Evolutionary conservation across 2,888 invertebrate genomes (phyloP).

Genomic region (Leucania comma): DNA sequence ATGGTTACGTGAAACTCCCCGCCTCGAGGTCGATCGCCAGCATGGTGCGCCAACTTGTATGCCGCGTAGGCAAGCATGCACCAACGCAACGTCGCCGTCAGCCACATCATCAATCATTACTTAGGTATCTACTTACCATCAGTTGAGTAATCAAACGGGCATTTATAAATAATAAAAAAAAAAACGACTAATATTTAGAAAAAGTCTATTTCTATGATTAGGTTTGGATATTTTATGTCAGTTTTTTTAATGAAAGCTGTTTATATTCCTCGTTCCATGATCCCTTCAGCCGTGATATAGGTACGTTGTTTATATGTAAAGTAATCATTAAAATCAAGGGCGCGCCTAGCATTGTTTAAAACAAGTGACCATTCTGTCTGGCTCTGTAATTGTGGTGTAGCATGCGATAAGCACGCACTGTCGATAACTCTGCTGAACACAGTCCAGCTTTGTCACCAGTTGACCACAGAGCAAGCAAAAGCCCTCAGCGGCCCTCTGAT

Average conservation of each 20-base stretch:
- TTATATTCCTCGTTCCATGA: neutral
- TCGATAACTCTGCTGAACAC: constrained; percentile 45
- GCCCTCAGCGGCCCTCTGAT: too few species aligned
- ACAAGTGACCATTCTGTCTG: constrained; percentile 43
- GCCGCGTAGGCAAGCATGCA: too few species aligned
- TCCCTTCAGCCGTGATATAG: neutral
- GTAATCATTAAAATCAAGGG: constrained; percentile 53
- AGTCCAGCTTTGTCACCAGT: constrained; percentile 4
- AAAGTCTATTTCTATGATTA: too few species aligned
- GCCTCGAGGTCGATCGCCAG: too few species aligned
- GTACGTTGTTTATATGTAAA: constrained; percentile 33
- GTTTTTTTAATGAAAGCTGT: neutral
- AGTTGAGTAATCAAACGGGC: too few species aligned
- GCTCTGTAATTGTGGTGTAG: constrained; percentile 19
- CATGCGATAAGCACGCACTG: constrained; percentile 55
- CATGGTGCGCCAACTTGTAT: too few species aligned
- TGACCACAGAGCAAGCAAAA: neutral
- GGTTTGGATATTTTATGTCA: neutral
- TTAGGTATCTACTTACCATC: too few species aligned
- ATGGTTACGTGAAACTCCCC: too few species aligned
- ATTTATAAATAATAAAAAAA: too few species aligned
- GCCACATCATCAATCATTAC: too few species aligned
- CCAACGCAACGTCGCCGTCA: too few species aligned
- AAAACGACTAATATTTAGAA: too few species aligned
- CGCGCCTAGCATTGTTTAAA: constrained; percentile 58